Evolutionary conservation across 92 coral and sea anemone species (phyloP), one percentile per base, ranked within the genome.

Genomic region (Palythoa caribaeorum): DNA sequence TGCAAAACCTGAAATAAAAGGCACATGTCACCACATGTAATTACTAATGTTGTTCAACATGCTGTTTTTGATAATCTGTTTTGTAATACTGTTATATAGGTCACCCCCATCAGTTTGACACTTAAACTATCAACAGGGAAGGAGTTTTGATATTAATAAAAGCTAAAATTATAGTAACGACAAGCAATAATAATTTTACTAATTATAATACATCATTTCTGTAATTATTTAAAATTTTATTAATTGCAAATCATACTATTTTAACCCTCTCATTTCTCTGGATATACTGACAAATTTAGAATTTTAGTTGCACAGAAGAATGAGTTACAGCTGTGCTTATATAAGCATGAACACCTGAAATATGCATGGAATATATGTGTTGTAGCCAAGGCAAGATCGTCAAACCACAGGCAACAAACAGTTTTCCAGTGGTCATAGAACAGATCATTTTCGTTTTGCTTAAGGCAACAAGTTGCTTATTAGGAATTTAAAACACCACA

Each of bases 1-100:
- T 48, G 86, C 70, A 76, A 89, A 83, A 54, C 93, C 91, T 92
- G 90, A 77, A 92, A 84, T 48, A 86, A 80, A 38, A 79, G 60
- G 36, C 17, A 88, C 50, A 20, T 47, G 65, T 66, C 53, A 38
- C 83, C 80, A 72, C 60, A 54, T 54, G 60, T 54, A 5, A 54
- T 54, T 54, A 54, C 60, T 54, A 54, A 54, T 54, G 2, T 54
- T 54, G 10, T 9, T 11, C 60, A 5, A 79, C 50, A 63, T 65
- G 57, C 69, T 62, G 50, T 63, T 63, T 63, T 63, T 63, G 71
- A 15, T 63, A 63, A 63, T 63, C 71, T 20, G 36, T 84, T 47
- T 60, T 74, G 79, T 16, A 52, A 37, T 54, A 54, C 13, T 9
- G 10, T 5, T 54, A 54, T 9, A 54, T 54, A 5, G 60, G 60